Evolutionary conservation across 2,113 vertebrate genomes (phyloP).

Genomic region (Anser brachyrhynchus): DNA sequence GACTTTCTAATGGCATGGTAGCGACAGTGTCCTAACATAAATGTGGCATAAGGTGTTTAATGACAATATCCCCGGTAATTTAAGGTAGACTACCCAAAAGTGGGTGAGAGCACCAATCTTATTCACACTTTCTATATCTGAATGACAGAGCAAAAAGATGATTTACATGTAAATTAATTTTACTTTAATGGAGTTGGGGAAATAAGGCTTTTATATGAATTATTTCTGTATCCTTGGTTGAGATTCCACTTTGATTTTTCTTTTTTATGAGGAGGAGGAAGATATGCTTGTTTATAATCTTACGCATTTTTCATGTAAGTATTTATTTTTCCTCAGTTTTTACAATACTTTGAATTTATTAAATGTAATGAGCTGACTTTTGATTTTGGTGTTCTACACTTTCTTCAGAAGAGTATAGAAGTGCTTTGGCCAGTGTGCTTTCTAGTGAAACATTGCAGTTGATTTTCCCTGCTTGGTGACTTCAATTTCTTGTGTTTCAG

Average conservation of each 20-base stretch:
- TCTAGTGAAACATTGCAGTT: background rate
- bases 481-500: slow-evolving; percentile 74
- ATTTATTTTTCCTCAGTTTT: background rate
- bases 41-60: background rate
- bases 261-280: background rate
- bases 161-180: background rate
- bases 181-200: background rate
- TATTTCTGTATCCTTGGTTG: background rate
- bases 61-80: background rate
- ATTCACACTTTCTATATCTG: background rate
- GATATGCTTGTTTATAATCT: background rate
- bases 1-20: background rate
- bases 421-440: background rate
- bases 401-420: background rate
- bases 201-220: background rate
- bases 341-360: background rate
- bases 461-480: background rate
- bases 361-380: background rate
- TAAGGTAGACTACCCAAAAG: background rate
- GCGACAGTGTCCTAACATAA: background rate
- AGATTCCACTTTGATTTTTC: background rate
- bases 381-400: background rate
- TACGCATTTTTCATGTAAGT: background rate
- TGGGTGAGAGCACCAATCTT: background rate
- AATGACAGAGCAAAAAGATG: background rate